Evolutionary conservation across 1,140 invertebrate genomes (phyloP), one percentile per base, ranked within the genome.

Genomic region (Drosophila carrolli): DNA sequence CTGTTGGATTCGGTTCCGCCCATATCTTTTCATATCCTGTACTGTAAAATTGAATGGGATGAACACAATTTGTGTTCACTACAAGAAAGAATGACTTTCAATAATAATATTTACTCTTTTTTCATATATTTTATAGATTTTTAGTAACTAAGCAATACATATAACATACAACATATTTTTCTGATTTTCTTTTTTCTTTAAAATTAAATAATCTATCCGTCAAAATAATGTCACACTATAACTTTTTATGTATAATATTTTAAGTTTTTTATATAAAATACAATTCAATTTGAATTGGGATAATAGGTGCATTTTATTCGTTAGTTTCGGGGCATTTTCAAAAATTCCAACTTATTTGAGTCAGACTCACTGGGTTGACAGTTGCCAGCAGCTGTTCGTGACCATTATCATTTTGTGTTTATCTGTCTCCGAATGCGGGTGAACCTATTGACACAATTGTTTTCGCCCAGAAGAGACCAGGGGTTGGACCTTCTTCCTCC

Each of bases 391-490:
- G 84, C 84, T 88, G 84, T 71, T 80, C 43, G 41, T 56, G 35
- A 65, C 61, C 83, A 89, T 88, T 88, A 89, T 88, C 66, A 76
- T 76, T 68, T 38, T 40, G 51, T 84, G 84, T 88, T 88, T 88
- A 89, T 89, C 84, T 80, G 59, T 58, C 62, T 47, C 60, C 59
- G 58, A 67, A 88, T 88, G 84, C 84, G 84, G 84, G 84, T 72
- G 84, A 88, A 88, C 85, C 68, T 88, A 88, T 88, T 88, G 84
- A 88, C 84, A 88, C 84, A 88, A 88, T 88, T 88, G 84, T 89
- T 89, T 88, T 89, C 63, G 77, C 53, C 61, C 67, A 79, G 74
- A 44, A 54, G 43, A 19, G 44, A 37, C 77, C 74, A 23, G 54
- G 66, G 59, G 60, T 65, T 51, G 74, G 73, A 68, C 77, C 57